Base-by-base conservation (phyloP, 2,113 vertebrate genomes). In the Glaucomys volans region DNA sequence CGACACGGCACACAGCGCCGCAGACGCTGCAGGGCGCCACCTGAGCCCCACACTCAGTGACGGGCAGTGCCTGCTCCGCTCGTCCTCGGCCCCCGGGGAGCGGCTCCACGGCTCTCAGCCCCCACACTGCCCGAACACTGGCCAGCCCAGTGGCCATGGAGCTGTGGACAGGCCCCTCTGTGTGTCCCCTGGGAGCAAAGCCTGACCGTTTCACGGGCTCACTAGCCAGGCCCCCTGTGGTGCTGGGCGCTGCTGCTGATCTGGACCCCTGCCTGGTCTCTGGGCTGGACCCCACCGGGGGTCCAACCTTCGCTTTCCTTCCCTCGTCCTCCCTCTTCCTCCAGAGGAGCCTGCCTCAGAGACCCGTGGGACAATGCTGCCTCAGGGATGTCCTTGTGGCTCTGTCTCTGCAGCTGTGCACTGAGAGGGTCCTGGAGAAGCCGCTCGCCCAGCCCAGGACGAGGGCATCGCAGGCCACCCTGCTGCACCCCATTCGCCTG, bases 1-100 rank as follows among this genome's bases (percentile, higher is more conserved):
- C 16, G 18, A 22, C 7, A 9, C 16, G 32, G 28, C 8, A 17
- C 2, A 1, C 4, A 7, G 37, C 69, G 8, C 1, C 2, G 52
- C 71, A 24, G 71, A 20, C 5, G 12, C 20, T 17, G 28, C 6
- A 0, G 9, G 17, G 28, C 7, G 24, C 32, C 2, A 1, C 64
- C 57, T 57, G 54, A 22, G 54, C 54, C 14, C 14, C 17, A 0
- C 0, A 10, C n/a, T 8, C 5, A 6, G 59, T 11, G 59, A 26
- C 59, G 0, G 24, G 59, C 59, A 62, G 59, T 8, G 59, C 24
- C 24, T 62, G 59, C 8, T 22, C 26, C 28, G 5, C 62, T 66
- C 28, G 3, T 9, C 62, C 30, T 14, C 62, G 12, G 86, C 42
- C 75, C 52, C 40, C 10, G 18, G 62, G 40, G 54, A 22, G 1